Base-by-base conservation (phyloP, 2,797 vertebrate species). In the Lagocephalus sceleratus region DNA sequence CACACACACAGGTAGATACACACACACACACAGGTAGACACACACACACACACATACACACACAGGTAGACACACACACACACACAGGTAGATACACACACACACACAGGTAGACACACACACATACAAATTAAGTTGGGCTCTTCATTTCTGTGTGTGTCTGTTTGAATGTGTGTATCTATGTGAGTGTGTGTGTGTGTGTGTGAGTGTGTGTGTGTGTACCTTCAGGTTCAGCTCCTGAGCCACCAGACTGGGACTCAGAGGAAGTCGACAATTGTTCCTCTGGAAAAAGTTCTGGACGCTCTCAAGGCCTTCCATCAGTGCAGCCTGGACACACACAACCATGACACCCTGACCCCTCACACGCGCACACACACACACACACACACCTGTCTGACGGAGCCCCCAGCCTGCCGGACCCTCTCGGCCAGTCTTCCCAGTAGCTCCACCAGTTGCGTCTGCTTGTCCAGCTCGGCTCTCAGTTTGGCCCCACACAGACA, bases 191-290 rank as follows among this genome's bases (percentile, higher is more conserved):
- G 43, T 48, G 42, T 63, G 45, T 51, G 16, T 42, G n/a, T 19
- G 40, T 42, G 40, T 42, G 17, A 29, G 42, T 38, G 23, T 60
- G 47, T 47, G 29, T 48, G 38, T 53, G 19, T 47, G 56, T 43
- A 99, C 97, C 94, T 99, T 99, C 67, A 94, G 63, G 76, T 97
- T 98, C 26, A 99, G 87, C 57, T 94, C 94, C 70, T 95, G 98
- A 67, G 95, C 95, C 74, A 96, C 93, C 58, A 98, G 90, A 72
- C 96, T 96, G 68, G 96, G 94, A 74, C 92, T 93, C 56, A 98
- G 94, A 44, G 97, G 97, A 42, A 99, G 87, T 49, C 93, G 89
- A 52, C 95, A 97, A 71, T 85, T 92, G 78, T 92, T 94, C 82
- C 87, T 94, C 81, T 94, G 85, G 87, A 98, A 96, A 74, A 96